phyloP scores from a whole-genome alignment of 2,113 vertebrate species.

The Heterochromis multidens region DNA sequence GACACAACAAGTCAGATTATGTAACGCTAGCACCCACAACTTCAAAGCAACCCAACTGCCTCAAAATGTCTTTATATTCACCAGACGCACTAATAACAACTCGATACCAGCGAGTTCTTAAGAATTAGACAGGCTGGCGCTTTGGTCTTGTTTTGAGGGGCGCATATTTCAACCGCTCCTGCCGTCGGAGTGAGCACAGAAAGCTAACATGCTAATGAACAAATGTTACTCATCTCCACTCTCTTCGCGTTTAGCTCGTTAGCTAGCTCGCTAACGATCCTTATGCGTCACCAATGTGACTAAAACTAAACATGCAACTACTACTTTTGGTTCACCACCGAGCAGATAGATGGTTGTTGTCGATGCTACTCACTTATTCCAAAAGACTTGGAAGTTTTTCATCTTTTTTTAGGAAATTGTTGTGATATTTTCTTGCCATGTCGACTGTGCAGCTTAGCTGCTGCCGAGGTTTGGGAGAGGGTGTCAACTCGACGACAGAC shows the following conservation, averaged over 20 bases:
- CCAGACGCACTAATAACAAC: background rate
- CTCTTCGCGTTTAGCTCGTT: slow-evolving; percentile 19
- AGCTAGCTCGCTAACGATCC: slow-evolving; percentile 34
- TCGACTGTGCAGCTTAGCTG: slow-evolving; percentile 74
- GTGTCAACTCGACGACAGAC: slow-evolving; percentile 68
- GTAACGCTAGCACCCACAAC: slow-evolving; percentile 51
- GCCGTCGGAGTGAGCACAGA: background rate
- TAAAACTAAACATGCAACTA: background rate
- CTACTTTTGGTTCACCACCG: background rate
- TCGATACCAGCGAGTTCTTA: background rate
- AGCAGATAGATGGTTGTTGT: background rate
- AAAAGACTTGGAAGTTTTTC: slow-evolving; percentile 73
- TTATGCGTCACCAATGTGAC: slow-evolving; percentile 49
- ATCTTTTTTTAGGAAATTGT: slow-evolving; percentile 71
- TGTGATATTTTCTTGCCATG: slow-evolving; percentile 75
- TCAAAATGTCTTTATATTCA: background rate
- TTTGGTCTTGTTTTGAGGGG: background rate
- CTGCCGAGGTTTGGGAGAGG: slow-evolving; percentile 70
- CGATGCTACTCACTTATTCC: slow-evolving; percentile 71
- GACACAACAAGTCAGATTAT: slow-evolving; percentile 62
- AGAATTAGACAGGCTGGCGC: fast-evolving
- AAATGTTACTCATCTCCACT: slow-evolving; percentile 39
- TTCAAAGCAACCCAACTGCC: background rate
- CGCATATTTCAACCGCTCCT: background rate
- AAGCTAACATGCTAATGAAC: slow-evolving; percentile 45